These are phyloP conservation scores for Hesperophylax magnus DNA, from an alignment of 1,140 invertebrate genomes.

Conservation along the genomic window DNA sequence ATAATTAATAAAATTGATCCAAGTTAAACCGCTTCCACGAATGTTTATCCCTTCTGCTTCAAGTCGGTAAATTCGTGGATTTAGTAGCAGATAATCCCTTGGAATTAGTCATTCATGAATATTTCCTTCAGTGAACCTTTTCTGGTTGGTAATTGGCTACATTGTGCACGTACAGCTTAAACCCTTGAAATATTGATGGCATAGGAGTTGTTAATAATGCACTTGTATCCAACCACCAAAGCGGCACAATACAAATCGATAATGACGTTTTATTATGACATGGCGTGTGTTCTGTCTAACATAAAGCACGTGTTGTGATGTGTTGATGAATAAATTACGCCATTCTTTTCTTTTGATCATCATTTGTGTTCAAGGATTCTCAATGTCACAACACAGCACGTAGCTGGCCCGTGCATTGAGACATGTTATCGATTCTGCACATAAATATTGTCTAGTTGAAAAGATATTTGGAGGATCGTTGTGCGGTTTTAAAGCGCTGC, in stretches of 20 bases:
- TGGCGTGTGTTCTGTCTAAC: not conserved
- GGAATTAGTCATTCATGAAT: not conserved
- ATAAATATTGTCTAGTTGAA: too few relatives aligned
- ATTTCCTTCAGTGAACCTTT: too few relatives aligned
- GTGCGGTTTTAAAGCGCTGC: too few relatives aligned
- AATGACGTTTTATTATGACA: not conserved
- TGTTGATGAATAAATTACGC: conserved; percentile 1
- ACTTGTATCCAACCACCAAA: not conserved
- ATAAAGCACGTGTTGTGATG: conserved; percentile 1
- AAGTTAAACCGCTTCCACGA: conserved; percentile 1
- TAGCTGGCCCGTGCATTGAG: not conserved
- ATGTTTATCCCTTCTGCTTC: not conserved
- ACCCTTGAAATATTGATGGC: too few relatives aligned
- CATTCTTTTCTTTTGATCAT: conserved; percentile 9
- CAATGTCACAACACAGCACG: conserved; percentile 10
- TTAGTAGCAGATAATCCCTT: not conserved
- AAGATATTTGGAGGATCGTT: too few relatives aligned
- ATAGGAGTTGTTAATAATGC: too few relatives aligned
- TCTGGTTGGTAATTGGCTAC: too few relatives aligned
- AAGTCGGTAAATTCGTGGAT: not conserved
- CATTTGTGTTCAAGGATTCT: conserved; percentile 8
- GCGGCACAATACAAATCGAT: not conserved
- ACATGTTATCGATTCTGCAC: not conserved
- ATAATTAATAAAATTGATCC: conserved; percentile 21
- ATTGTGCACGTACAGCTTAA: too few relatives aligned